Evolutionary conservation across 2,888 invertebrate species (phyloP).

Genomic region (Andrena haemorrhoa): DNA sequence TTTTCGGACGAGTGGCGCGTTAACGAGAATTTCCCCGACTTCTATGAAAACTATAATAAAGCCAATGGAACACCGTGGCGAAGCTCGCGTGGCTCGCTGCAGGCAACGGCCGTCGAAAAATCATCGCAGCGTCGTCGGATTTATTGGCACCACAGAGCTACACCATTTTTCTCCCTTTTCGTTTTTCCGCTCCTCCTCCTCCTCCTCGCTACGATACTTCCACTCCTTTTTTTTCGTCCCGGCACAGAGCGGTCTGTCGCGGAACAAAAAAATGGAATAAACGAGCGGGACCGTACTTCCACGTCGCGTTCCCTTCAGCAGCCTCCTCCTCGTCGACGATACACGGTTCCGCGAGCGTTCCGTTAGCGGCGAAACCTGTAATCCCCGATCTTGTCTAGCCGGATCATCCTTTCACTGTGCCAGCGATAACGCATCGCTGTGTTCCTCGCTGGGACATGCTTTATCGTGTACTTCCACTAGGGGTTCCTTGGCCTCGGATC

Average conservation of each 20-base stretch:
- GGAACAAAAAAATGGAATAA: constrained; percentile 33
- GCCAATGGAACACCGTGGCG: neutral
- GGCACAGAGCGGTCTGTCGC: constrained; percentile 11
- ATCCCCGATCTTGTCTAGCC: constrained; percentile 65
- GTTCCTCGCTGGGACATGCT: constrained; percentile 48
- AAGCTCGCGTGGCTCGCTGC: neutral
- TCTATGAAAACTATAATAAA: constrained; percentile 1
- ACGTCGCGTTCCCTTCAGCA: constrained; percentile 35
- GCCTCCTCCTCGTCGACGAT: constrained; percentile 38
- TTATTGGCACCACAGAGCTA: constrained; percentile 37
- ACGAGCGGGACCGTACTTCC: constrained; percentile 48
- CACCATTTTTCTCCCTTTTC: constrained; percentile 26
- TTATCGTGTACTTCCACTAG: constrained; percentile 41
- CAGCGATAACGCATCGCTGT: constrained; percentile 61
- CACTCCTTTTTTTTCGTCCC: constrained; percentile 12
- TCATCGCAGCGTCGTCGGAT: constrained; percentile 34
- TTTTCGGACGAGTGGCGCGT: constrained; percentile 14
- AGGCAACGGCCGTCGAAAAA: constrained; percentile 33
- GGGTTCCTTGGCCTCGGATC: constrained; percentile 18
- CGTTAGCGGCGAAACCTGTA: constrained; percentile 56
- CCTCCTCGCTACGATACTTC: neutral
- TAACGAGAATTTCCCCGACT: constrained; percentile 17
- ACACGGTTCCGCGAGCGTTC: constrained; percentile 49
- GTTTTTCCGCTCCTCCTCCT: neutral
- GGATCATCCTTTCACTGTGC: constrained; percentile 66